Evolutionary conservation across 2,888 invertebrate genomes (phyloP), one percentile per base, ranked within the genome.

Genomic region (Monopis laevigella): DNA sequence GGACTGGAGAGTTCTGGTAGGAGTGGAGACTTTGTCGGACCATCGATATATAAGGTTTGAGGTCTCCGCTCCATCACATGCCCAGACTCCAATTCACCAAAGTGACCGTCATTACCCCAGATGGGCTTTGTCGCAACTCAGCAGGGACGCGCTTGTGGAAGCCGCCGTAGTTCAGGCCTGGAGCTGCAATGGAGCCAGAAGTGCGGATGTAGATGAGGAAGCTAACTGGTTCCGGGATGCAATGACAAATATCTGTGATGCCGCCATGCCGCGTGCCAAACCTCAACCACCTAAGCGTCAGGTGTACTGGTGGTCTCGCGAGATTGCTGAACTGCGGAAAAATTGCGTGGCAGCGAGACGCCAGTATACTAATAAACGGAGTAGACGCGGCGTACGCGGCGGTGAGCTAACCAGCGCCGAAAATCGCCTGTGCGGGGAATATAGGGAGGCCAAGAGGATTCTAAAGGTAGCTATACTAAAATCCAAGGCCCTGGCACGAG

Each of bases 341-440:
- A 21, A 3, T 2, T 16, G 18, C 19, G 35, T 39, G 10, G 18
- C 13, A 0, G 38, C 40, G 6, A 27, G 48, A 7, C 40, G 48
- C 27, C 39, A 29, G 11, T 45, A 42, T 29, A 32, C 32, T n/a
- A n/a, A n/a, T n/a, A n/a, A 19, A 18, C 8, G 11, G 4, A 6
- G 10, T n/a, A n/a, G 19, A 10, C 6, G 10, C n/a, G 5, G 18
- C 5, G 4, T 11, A n/a, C 35, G 35, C 10, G 11, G 14, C 7
- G 11, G 11, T 2, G n/a, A 4, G 12, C n/a, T 6, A n/a, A 11
- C 19, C 2, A 12, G 10, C 17, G 5, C 8, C 3, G 35, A 35
- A n/a, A 21, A 4, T 2, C 6, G 21, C 8, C 10, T 35, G 19
- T n/a, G 12, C 4, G 14, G n/a, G 3, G n/a, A 11, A 5, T 17